Base-by-base conservation (phyloP, 1,140 invertebrate genomes). In the Schlechtendalia chinensis region DNA sequence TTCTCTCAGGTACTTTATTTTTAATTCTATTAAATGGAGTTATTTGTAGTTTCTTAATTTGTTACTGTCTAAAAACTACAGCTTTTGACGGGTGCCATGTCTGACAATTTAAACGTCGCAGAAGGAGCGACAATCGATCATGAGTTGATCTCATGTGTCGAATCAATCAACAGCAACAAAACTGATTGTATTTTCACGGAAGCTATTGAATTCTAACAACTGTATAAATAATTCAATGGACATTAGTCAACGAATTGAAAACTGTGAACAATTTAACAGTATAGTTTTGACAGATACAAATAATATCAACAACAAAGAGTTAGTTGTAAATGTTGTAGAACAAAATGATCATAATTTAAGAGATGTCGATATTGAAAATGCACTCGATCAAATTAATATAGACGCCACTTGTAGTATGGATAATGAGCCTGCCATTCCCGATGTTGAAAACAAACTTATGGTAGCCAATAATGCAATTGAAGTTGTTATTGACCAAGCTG, bases 401-500 rank as follows among this genome's bases (percentile, higher is more conserved):
- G 14, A 74, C 56, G 56, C 65, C 32, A 74, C 58, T 17, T 72
- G 81, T 22, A 79, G 17, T 53, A 71, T 77, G 50, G 67, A 82
- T 56, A 47, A 63, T 81, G 81, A 67, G 19, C 45, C 58, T 22
- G 24, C 16, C 45, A 72, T 77, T 19, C 74, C n/a, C 22, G 27
- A 71, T 16, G 22, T 22, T 72, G 61, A 81, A 61, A 63, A 72
- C 14, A 59, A 59, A 27, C 17, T 47, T 14, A 24, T 75, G 19
- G 80, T 82, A 45, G 75, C 79, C 54, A 72, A 82, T 27, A 77
- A 19, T 27, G 11, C 19, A 10, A 82, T 19, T 22, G 61, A 39
- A 67, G 39, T 65, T 71, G 54, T 45, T 85, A 84, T 69, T 83
- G 65, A 24, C n/a, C n/a, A 69, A 47, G 12, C n/a, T 47, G 22